phyloP scores from a whole-genome alignment of 2,113 vertebrate genomes.

The Paradisaea rubra region DNA sequence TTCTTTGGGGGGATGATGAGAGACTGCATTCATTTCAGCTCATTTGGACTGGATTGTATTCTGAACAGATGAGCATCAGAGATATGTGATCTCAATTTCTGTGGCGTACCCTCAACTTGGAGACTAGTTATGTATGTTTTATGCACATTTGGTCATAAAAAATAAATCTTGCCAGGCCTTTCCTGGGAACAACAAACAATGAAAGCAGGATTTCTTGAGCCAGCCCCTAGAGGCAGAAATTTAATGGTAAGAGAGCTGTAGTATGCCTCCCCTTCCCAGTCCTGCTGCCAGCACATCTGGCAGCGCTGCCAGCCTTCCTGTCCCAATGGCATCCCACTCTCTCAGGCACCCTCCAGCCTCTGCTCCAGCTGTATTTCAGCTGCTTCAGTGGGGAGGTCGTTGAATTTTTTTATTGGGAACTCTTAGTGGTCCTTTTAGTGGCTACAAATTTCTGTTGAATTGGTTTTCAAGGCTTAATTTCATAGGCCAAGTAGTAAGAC shows the following conservation, averaged over 20 bases:
- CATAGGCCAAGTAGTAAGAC: background rate
- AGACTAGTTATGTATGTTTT: background rate
- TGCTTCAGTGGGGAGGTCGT: background rate
- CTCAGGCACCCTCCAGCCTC: background rate
- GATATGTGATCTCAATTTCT: background rate
- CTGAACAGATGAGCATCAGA: background rate
- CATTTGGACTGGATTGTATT: background rate
- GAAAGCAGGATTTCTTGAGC: background rate
- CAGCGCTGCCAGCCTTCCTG: background rate
- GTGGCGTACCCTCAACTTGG: background rate
- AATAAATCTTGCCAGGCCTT: background rate
- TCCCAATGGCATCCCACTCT: background rate
- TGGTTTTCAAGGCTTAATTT: background rate
- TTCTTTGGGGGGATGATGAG: background rate
- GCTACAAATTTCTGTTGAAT: background rate
- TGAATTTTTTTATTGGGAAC: background rate
- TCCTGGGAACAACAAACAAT: background rate
- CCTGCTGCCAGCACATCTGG: conserved; percentile 9
- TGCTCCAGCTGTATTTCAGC: background rate
- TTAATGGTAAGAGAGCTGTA: background rate
- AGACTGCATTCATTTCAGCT: background rate
- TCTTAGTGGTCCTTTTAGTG: background rate
- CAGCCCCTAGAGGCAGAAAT: background rate
- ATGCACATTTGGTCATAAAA: background rate
- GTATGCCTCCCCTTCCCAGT: background rate